Evolutionary conservation across 2,797 vertebrate genomes (phyloP), one percentile per base, ranked within the genome.

Genomic region (Australoheros facetus): DNA sequence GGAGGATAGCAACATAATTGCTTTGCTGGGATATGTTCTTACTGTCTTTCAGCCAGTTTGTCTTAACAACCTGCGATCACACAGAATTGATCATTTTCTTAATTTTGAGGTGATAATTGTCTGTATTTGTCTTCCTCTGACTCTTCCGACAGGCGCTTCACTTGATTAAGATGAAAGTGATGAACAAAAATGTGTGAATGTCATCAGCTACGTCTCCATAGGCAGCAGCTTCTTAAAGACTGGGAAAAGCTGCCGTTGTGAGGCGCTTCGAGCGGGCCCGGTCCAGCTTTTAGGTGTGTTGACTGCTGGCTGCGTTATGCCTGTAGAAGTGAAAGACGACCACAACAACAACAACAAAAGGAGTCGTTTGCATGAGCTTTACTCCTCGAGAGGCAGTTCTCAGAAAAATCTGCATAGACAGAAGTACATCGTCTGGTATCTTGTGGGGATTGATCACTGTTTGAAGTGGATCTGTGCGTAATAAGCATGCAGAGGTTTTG

Each of bases 401-500:
- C 1, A 13, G 34, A 42, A 55, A 80, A 57, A n/a, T 77, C 5
- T 21, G 34, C 54, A 17, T 6, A 5, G 39, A 59, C 9, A 32
- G 42, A 86, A 77, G 66, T 37, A n/a, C 60, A 45, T 75, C 4
- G 30, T 51, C 30, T 2, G 78, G 79, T 32, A 73, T 87, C 79
- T 75, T 80, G 69, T 74, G 84, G 85, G 77, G 83, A 78, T 81
- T 73, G 48, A 85, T 85, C 56, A 30, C 64, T 70, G 58, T 85
- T 87, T 86, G 62, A 75, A 84, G 64, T 70, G 34, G 19, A 45
- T 82, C 58, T 89, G 80, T 85, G 71, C 81, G 66, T 73, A 86
- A 86, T 53, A 78, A 74, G 75, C 78, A 75, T 76, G 78, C 75
- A 73, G 79, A 72, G 81, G 59, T 81, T 91, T 86, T 84, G 87